These are phyloP conservation scores for Phengaris alcon DNA, from an alignment of 2,888 invertebrate genomes.

Conservation along the genomic window DNA sequence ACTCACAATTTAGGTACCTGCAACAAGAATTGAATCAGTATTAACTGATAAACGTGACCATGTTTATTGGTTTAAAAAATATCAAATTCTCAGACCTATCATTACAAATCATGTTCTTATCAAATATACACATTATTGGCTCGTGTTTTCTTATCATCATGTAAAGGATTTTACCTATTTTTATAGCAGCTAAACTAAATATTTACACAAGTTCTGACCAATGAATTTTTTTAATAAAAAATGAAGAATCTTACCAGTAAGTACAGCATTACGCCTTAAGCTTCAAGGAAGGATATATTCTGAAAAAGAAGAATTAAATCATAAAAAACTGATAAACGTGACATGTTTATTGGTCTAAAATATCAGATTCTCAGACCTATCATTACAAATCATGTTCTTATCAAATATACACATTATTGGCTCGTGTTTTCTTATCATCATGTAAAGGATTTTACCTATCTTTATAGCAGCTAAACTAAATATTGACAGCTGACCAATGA, in stretches of 20 bases:
- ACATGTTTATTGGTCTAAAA: not conserved
- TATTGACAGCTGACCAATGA: not conserved
- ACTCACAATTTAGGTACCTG: constrained; percentile 6
- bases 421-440: constrained; percentile 66
- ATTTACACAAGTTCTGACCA: not conserved
- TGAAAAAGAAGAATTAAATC: not conserved
- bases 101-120: constrained; percentile 56
- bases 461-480: not conserved
- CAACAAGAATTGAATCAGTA: constrained; percentile 10
- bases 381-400: constrained; percentile 54
- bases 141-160: constrained; percentile 65
- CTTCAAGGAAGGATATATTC: not conserved
- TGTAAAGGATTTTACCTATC: constrained; percentile 31
- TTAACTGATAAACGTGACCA: constrained; percentile 2
- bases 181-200: not conserved
- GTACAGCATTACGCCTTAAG: not conserved
- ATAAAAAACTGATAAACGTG: not conserved
- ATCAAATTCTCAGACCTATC: constrained; percentile 31
- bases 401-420: constrained; percentile 63
- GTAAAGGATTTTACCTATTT: not conserved
- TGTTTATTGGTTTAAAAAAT: not conserved
- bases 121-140: constrained; percentile 63
- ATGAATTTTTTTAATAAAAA: not conserved
- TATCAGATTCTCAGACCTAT: constrained; percentile 30
- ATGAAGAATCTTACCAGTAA: not conserved